phyloP scores from a whole-genome alignment of 2,797 vertebrate species.

The Heterohyrax brucei region DNA sequence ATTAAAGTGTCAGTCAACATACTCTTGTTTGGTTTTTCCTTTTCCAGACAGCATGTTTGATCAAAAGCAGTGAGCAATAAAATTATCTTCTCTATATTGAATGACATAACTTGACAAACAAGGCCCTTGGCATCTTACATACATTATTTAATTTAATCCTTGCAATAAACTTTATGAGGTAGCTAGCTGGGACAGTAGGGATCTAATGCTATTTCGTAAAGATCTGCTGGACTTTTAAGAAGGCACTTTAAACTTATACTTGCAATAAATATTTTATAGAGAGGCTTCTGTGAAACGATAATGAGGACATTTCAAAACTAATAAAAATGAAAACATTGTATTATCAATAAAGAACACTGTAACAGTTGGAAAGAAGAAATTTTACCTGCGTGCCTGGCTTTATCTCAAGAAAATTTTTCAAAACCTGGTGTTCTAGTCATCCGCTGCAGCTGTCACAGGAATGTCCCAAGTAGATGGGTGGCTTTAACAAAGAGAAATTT shows the following conservation, averaged over 20 bases:
- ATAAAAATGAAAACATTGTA: not conserved
- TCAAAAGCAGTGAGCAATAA: not conserved
- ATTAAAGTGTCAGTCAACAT: conserved; percentile 35
- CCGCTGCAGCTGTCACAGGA: no score
- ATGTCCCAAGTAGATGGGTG: no score
- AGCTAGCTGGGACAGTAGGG: not conserved
- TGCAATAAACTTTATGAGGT: not conserved
- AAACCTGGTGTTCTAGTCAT: not conserved
- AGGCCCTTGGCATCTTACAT: not conserved
- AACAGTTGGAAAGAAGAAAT: not conserved
- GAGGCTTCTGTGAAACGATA: not conserved
- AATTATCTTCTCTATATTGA: not conserved
- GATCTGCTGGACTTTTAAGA: conserved; percentile 21
- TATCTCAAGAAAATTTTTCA: conserved; percentile 22
- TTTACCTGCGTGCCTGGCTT: not conserved
- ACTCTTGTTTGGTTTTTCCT: conserved; percentile 6
- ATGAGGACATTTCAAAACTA: not conserved
- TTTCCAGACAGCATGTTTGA: not conserved
- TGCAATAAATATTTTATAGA: conserved; percentile 39
- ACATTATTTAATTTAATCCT: conserved; percentile 10
- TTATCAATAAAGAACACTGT: not conserved
- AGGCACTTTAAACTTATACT: not conserved
- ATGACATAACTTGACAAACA: not conserved
- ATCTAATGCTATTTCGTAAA: not conserved
- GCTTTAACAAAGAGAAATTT: no score